Conservation (phyloP, 1,140 invertebrate genomes). For the Drosophila sp. region DNA sequence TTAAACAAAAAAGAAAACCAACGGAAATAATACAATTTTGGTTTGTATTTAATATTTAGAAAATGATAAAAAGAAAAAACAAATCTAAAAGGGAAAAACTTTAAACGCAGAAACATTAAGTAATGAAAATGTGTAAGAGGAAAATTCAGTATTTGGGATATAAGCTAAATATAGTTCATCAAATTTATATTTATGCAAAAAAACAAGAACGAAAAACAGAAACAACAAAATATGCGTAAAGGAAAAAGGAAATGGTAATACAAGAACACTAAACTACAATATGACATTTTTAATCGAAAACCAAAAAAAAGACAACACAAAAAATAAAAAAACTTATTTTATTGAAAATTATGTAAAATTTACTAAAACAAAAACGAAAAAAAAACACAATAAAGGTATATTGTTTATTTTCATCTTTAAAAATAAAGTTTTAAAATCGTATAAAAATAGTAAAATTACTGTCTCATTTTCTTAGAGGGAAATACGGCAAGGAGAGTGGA, state of each 20-base stretch:
- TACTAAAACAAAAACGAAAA: conserved; percentile 70
- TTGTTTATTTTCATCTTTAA: conserved; percentile 83
- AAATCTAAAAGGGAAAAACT: conserved; percentile 51
- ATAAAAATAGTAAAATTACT: conserved; percentile 81
- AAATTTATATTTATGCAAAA: conserved; percentile 79
- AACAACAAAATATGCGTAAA: conserved; percentile 61
- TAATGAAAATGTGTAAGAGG: conserved; percentile 59
- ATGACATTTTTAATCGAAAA: conserved; percentile 83
- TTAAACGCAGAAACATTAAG: conserved; percentile 22
- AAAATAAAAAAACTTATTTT: conserved; percentile 78
- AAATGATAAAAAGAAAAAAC: conserved; percentile 46
- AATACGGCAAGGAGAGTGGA: too few species aligned
- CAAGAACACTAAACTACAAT: conserved; percentile 79
- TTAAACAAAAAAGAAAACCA: conserved; percentile 41
- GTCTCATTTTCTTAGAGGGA: not conserved
- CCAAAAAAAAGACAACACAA: conserved; percentile 48
- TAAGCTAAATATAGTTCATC: conserved; percentile 80
- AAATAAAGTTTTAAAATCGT: conserved; percentile 84
- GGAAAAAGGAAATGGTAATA: conserved; percentile 57
- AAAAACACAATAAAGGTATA: conserved; percentile 82
- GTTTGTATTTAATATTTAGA: conserved; percentile 64
- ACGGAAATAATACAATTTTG: conserved; percentile 35
- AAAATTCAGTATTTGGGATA: conserved; percentile 76
- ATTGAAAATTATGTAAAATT: conserved; percentile 83
- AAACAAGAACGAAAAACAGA: conserved; percentile 56